These are phyloP conservation scores for Seriola rivoliana DNA, from an alignment of 2,113 vertebrate genomes.

Conservation along the genomic window DNA sequence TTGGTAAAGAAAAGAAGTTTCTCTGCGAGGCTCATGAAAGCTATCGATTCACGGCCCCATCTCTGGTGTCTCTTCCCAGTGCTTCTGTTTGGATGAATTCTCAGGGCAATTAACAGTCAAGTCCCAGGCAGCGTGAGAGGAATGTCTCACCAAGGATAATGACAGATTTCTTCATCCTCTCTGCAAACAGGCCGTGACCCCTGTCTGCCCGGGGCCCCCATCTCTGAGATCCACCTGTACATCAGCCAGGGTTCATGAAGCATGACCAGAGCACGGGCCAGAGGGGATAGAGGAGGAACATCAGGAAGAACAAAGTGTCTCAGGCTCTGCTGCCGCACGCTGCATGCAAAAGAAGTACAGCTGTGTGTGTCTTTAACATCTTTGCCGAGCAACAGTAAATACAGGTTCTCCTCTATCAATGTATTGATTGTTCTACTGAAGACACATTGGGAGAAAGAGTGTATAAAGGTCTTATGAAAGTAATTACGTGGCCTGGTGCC, in stretches of 20 bases:
- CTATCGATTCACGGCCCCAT: constrained; percentile 7
- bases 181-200: constrained; percentile 66
- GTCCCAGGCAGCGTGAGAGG: constrained; percentile 56
- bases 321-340: background rate
- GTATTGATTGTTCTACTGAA: constrained; percentile 47
- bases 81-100: constrained; percentile 56
- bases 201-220: background rate
- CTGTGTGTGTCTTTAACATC: constrained; percentile 4
- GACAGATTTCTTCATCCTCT: constrained; percentile 65
- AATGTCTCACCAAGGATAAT: constrained; percentile 71
- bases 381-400: constrained; percentile 21
- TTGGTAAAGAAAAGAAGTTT: constrained; percentile 36
- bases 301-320: constrained; percentile 33
- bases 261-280: constrained; percentile 49
- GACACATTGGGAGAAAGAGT: background rate
- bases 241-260: constrained; percentile 59
- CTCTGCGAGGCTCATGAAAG: background rate
- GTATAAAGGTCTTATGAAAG: constrained; percentile 41
- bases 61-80: background rate
- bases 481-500: constrained; percentile 8
- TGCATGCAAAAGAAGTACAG: constrained; percentile 30
- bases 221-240: constrained; percentile 57
- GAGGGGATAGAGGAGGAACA: constrained; percentile 19
- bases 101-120: constrained; percentile 53
- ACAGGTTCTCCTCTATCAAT: constrained; percentile 20